Evolutionary conservation across 2,113 vertebrate genomes (phyloP).

Genomic region (Syngnathus typhle): DNA sequence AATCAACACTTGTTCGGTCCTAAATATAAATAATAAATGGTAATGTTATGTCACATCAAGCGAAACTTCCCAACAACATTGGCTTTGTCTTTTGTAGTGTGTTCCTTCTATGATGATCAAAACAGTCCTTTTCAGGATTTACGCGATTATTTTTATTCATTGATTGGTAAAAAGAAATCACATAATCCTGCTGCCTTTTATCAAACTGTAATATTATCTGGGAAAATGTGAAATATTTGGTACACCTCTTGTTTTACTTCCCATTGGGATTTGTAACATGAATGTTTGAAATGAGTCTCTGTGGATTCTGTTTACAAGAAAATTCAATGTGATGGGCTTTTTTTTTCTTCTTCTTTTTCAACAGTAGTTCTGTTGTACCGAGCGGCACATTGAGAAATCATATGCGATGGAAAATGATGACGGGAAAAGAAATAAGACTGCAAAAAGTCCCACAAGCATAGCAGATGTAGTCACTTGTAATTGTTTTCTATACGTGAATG

Average conservation of each 20-base stretch:
- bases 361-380: constrained; percentile 17
- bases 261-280: not conserved
- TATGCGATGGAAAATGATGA: constrained; percentile 6
- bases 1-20: not conserved
- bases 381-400: not conserved
- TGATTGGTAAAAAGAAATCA: too few relatives aligned
- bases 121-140: too few relatives aligned
- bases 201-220: too few relatives aligned
- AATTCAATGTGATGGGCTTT: not conserved
- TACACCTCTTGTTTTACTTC: too few relatives aligned
- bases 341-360: not conserved
- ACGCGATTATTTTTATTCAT: too few relatives aligned
- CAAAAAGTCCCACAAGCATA: not conserved
- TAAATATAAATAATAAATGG: not conserved
- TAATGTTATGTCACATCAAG: too few relatives aligned
- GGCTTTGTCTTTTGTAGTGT: too few relatives aligned
- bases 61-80: too few relatives aligned
- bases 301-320: not conserved
- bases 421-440: not conserved
- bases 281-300: not conserved
- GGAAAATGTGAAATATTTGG: too few relatives aligned
- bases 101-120: too few relatives aligned
- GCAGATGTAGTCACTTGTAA: constrained; percentile 1
- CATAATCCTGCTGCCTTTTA: too few relatives aligned
- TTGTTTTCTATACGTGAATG: constrained; percentile 1